Conservation (phyloP, 1,140 invertebrate genomes). For the Caenorhabditis briggsae region DNA sequence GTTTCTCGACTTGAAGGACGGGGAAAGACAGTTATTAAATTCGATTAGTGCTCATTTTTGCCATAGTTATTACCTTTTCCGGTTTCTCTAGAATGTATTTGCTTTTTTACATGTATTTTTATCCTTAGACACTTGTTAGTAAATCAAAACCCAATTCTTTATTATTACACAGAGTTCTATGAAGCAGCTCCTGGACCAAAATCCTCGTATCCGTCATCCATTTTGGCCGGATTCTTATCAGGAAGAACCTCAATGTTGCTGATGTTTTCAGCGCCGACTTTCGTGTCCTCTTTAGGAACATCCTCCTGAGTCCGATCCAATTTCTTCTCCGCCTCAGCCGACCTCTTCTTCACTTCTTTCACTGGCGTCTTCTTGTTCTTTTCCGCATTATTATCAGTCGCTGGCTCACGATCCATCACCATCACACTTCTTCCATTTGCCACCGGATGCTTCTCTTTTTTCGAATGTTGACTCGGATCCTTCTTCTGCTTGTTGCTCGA, state of each 20-base stretch:
- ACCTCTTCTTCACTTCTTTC: not conserved
- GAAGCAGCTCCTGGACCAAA: slow-evolving; percentile 16
- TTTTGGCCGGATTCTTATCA: slow-evolving; percentile 27
- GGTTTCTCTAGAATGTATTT: not conserved
- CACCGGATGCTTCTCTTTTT: not conserved
- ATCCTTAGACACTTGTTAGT: too few relatives aligned
- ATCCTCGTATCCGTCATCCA: slow-evolving; percentile 40
- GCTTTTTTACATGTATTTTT: not conserved
- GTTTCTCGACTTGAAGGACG: slow-evolving; percentile 83
- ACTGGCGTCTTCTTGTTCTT: not conserved
- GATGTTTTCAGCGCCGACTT: not conserved
- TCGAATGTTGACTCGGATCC: not conserved
- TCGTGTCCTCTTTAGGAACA: not conserved
- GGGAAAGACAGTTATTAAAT: slow-evolving; percentile 85
- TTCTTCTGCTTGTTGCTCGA: not conserved
- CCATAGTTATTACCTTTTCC: not conserved
- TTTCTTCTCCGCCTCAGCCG: not conserved
- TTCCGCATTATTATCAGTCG: not conserved
- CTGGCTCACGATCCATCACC: not conserved
- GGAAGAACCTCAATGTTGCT: slow-evolving; percentile 16
- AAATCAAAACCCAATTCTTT: not conserved
- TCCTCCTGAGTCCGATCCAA: not conserved
- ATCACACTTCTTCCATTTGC: not conserved
- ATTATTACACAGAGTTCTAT: not conserved
- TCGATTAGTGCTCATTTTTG: slow-evolving; percentile 65